A percentile compares a stretch with the other conserved stretches of the same genome.
These are phyloP conservation scores for Drosophila kikkawai DNA, from an alignment of 1,140 invertebrate species.

Conservation along the genomic window DNA sequence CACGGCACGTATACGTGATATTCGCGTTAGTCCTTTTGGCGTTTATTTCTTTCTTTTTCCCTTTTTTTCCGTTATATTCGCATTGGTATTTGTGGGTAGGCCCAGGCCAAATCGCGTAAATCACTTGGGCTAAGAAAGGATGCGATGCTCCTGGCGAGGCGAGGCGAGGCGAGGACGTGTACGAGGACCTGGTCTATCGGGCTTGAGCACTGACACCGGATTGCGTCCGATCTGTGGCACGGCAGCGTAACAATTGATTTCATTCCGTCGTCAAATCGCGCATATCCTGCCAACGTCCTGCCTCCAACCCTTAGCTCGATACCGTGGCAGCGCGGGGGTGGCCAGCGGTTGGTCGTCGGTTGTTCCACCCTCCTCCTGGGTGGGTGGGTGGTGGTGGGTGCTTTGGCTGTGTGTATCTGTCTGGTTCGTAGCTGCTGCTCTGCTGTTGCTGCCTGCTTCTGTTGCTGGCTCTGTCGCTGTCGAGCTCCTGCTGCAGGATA, in stretches of 20 bases:
- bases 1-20: conserved; percentile 56
- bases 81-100: conserved; percentile 32
- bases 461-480: conserved; percentile 60
- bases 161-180: conserved; percentile 1
- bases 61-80: conserved; percentile 2
- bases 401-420: conserved; percentile 64
- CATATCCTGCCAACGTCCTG: conserved; percentile 78
- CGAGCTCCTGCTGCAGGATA: conserved; percentile 64
- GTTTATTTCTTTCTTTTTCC: too few species aligned
- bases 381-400: conserved; percentile 49
- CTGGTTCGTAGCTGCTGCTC: conserved; percentile 26
- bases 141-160: conserved; percentile 44
- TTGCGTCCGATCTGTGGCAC: conserved; percentile 85
- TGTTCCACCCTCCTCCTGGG: conserved; percentile 24
- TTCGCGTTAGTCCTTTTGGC: conserved; percentile 12
- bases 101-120: conserved; percentile 53
- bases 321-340: conserved; percentile 35
- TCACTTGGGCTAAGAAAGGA: conserved; percentile 56
- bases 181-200: conserved; percentile 30
- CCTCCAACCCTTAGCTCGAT: conserved; percentile 45
- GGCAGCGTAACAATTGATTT: conserved; percentile 85
- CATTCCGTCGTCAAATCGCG: conserved; percentile 85
- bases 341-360: conserved; percentile 50
- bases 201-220: conserved; percentile 76
- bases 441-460: conserved; percentile 13